These are phyloP conservation scores for Ormyrus thymus DNA, from an alignment of 2,888 invertebrate species.

Conservation along the genomic window DNA sequence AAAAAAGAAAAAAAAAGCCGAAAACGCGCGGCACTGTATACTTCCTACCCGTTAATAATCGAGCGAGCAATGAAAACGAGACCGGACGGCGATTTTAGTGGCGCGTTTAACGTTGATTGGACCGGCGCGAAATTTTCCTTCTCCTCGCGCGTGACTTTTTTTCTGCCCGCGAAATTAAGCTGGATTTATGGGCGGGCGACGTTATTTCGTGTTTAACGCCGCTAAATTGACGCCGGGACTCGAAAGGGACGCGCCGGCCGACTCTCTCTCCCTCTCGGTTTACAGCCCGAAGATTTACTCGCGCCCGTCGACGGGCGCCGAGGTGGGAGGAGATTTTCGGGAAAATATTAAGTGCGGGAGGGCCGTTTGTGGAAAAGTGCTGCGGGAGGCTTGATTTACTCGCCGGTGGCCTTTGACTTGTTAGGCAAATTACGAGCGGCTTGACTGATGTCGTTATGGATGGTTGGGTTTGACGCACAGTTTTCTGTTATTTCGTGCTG, in stretches of 20 bases:
- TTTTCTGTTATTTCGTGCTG: too few relatives aligned
- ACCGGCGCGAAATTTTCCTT: not conserved
- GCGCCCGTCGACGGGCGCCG: too few relatives aligned
- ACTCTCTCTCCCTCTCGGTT: constrained; percentile 33
- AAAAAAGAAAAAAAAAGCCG: not conserved
- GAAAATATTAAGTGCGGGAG: constrained; percentile 18
- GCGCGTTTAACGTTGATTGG: constrained; percentile 35
- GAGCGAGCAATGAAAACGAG: not conserved
- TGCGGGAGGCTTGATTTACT: too few relatives aligned
- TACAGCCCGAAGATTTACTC: constrained; percentile 60
- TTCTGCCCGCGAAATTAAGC: constrained; percentile 61
- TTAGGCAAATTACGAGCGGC: too few relatives aligned
- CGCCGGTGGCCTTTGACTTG: too few relatives aligned
- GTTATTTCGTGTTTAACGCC: constrained; percentile 66
- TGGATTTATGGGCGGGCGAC: constrained; percentile 65
- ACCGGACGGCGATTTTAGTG: constrained; percentile 26
- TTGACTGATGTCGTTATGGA: too few relatives aligned
- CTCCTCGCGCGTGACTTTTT: not conserved
- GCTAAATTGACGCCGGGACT: constrained; percentile 61
- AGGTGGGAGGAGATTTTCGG: not conserved
- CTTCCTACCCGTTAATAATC: too few relatives aligned
- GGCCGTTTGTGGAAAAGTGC: not conserved
- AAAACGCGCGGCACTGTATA: too few relatives aligned
- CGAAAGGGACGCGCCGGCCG: constrained; percentile 57
- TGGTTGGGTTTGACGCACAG: too few relatives aligned